Conservation (phyloP, 2,113 vertebrate genomes). For the Cariama cristata region DNA sequence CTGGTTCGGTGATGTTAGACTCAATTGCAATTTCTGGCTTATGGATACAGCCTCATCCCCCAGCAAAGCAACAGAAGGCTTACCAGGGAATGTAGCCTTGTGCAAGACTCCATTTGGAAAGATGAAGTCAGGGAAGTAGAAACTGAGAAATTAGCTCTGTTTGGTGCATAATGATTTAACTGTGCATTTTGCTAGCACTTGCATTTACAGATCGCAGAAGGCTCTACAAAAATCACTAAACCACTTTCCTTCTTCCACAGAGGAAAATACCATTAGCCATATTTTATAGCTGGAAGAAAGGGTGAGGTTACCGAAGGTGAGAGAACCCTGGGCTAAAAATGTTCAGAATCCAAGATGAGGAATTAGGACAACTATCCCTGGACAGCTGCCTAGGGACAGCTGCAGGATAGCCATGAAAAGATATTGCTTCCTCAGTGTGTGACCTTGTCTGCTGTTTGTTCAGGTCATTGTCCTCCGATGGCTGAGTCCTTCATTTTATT, state of each 20-base stretch:
- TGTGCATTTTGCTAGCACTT: not conserved
- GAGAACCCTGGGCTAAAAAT: not conserved
- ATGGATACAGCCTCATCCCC: not conserved
- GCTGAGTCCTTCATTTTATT: not conserved
- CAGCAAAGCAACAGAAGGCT: not conserved
- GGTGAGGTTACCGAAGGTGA: not conserved
- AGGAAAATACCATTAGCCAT: not conserved
- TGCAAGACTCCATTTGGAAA: not conserved
- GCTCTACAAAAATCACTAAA: not conserved
- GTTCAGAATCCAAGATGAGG: not conserved
- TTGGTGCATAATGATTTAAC: not conserved
- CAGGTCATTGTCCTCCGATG: not conserved
- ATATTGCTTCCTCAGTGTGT: not conserved
- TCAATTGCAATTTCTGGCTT: not conserved
- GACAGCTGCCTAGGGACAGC: constrained; percentile 17
- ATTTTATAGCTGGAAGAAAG: not conserved
- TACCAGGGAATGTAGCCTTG: not conserved
- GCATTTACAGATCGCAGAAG: not conserved
- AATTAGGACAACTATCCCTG: not conserved
- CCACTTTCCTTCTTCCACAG: not conserved
- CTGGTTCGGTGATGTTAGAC: not conserved
- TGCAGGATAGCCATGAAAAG: not conserved
- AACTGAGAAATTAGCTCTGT: not conserved
- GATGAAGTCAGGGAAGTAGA: not conserved
- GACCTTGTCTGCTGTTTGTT: not conserved